A percentile compares a stretch with the other conserved stretches of the same genome.
Conservation (phyloP, 2,113 vertebrate species). For the Pogonocichla stellata region DNA sequence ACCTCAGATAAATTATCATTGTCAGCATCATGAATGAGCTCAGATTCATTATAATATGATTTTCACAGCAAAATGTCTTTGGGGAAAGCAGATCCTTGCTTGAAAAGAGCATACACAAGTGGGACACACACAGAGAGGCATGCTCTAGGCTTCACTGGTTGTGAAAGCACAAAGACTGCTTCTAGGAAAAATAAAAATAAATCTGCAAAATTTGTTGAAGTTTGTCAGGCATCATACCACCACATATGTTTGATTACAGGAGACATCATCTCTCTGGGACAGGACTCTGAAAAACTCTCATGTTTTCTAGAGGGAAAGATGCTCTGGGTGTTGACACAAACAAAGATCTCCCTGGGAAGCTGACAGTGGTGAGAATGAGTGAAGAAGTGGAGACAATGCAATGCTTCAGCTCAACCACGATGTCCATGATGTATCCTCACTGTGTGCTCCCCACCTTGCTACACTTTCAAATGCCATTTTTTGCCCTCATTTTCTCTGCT, state of each 20-base stretch:
- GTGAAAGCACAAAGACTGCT: not conserved
- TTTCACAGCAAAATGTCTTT: constrained; percentile 22
- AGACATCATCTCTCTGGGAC: not conserved
- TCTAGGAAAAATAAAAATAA: not conserved
- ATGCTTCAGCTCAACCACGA: fast-evolving
- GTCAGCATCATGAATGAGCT: not conserved
- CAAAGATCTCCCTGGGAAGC: not conserved
- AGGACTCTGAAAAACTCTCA: not conserved
- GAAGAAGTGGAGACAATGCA: not conserved
- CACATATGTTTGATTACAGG: not conserved
- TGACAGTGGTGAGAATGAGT: not conserved
- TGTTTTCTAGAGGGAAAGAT: not conserved
- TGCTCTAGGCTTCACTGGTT: not conserved
- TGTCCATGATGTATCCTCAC: not conserved
- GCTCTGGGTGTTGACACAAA: not conserved
- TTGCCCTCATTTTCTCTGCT: not conserved
- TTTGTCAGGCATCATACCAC: not conserved
- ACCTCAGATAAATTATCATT: not conserved
- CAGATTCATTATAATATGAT: not conserved
- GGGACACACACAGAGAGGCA: not conserved
- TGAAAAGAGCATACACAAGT: not conserved
- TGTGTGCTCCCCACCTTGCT: not conserved
- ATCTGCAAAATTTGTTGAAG: not conserved
- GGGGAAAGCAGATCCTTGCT: not conserved
- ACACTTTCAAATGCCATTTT: not conserved